Conservation (phyloP, 2,113 vertebrate genomes). For the Alligator mississippiensis region DNA sequence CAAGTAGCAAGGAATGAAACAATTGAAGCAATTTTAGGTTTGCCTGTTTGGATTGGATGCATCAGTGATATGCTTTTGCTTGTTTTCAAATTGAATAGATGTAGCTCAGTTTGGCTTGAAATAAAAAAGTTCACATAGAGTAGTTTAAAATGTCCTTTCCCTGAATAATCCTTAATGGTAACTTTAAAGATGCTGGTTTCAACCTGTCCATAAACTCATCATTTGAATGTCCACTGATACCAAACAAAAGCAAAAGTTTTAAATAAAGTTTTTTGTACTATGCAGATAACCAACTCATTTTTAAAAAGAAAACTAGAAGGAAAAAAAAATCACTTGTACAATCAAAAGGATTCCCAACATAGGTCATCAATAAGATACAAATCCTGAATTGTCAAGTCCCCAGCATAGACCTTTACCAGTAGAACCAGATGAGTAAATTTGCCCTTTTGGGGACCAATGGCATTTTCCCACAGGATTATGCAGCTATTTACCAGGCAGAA, state of each 20-base stretch:
- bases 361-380: not conserved
- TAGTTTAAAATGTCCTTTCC: not conserved
- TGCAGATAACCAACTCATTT: not conserved
- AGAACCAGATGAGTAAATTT: not conserved
- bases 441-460: not conserved
- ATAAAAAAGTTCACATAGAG: not conserved
- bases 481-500: not conserved
- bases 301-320: accelerated
- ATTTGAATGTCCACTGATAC: not conserved
- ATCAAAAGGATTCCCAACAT: not conserved
- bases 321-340: not conserved
- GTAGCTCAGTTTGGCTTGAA: not conserved
- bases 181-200: not conserved
- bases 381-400: not conserved
- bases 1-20: not conserved
- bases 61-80: not conserved
- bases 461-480: not conserved
- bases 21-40: not conserved
- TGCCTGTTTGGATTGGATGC: not conserved
- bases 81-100: not conserved
- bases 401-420: not conserved
- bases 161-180: not conserved
- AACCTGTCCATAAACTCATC: not conserved
- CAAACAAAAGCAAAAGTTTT: not conserved
- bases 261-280: not conserved